Evolutionary conservation across 2,113 vertebrate genomes (phyloP).

Genomic region (Lucifuga dentata): DNA sequence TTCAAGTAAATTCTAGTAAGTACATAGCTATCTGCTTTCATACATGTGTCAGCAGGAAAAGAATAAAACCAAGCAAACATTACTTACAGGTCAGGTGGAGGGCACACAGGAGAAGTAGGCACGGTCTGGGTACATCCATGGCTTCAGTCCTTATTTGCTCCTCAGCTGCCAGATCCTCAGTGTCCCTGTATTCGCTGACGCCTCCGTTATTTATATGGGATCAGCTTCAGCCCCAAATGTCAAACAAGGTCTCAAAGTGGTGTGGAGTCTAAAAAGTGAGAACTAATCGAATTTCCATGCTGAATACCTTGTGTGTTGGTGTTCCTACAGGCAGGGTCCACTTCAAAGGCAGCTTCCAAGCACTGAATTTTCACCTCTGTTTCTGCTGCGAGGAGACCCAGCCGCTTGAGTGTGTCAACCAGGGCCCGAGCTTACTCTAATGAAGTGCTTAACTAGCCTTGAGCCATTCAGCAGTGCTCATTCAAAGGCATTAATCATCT

Average conservation of each 20-base stretch:
- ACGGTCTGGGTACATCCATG: constrained; percentile 41
- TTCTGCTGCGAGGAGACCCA: constrained; percentile 40
- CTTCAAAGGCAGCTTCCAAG: constrained; percentile 77
- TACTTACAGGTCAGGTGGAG: constrained; percentile 82
- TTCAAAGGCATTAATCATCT: constrained; percentile 78
- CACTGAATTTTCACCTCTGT: constrained; percentile 43
- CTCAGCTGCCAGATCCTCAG: constrained; percentile 51
- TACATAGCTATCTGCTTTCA: neutral
- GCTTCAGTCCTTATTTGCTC: constrained; percentile 50
- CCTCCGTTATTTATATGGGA: constrained; percentile 72
- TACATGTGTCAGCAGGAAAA: constrained; percentile 7
- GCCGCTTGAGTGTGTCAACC: constrained; percentile 64
- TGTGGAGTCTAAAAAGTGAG: constrained; percentile 57
- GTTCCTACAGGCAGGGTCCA: constrained; percentile 59
- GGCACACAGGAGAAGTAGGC: constrained; percentile 61
- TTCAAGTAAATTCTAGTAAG: neutral
- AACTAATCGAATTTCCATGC: constrained; percentile 84
- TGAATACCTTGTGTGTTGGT: constrained; percentile 50
- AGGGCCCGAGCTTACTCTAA: constrained; percentile 71
- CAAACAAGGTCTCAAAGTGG: constrained; percentile 58
- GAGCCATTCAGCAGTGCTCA: constrained; percentile 74
- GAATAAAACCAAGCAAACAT: constrained; percentile 24
- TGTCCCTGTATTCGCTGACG: constrained; percentile 35
- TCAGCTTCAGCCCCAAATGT: constrained; percentile 60
- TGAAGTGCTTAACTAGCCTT: constrained; percentile 79